Evolutionary conservation across 2,888 invertebrate genomes (phyloP), one percentile per base, ranked within the genome.

Genomic region (Theodoxus fluviatilis): DNA sequence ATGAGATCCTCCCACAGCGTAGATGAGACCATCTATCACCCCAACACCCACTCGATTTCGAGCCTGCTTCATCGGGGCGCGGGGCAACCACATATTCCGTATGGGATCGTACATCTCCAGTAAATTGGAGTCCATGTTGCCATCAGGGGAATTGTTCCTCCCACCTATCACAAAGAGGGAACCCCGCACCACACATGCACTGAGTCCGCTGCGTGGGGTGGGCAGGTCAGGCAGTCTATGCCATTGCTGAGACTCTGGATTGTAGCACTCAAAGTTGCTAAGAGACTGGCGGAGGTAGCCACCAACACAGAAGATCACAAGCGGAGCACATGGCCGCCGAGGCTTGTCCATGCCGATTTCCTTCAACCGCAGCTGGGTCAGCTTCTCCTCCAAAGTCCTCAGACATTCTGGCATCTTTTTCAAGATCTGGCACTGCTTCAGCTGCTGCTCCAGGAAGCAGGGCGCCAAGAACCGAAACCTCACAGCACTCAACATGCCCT

Each of bases 131-230:
- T 89, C 89, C 75, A 87, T 85, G 70, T 93, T 94, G 18, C 94
- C 94, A 35, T 87, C 87, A 9, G 83, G 94, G 35, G 94, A 93
- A 84, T 95, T 96, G 87, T 96, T 95, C 77, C 96, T 90, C 0
- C 96, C 96, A 18, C 96, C 96, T 18, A 96, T 94, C 7, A 94
- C 94, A 88, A 95, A 96, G 87, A 96, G 94, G 82, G 93, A 90
- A 37, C 95, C 88, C 28, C 86, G 84, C 18, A 88, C 83, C 49
- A 86, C 84, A 38, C 83, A 83, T 0, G 84, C 84, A 43, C 84
- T 82, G 3, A 87, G 79, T 0, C 96, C 96, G 18, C 94, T 95
- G 73, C 96, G 90, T 0, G 96, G 95, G 70, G 94, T 93, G 0
- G 94, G 92, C n/a, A 96, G 89, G 81, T 92, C 91, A 1, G 94